phyloP scores from a whole-genome alignment of 2,113 vertebrate genomes.

The Clarias macrocephalus region DNA sequence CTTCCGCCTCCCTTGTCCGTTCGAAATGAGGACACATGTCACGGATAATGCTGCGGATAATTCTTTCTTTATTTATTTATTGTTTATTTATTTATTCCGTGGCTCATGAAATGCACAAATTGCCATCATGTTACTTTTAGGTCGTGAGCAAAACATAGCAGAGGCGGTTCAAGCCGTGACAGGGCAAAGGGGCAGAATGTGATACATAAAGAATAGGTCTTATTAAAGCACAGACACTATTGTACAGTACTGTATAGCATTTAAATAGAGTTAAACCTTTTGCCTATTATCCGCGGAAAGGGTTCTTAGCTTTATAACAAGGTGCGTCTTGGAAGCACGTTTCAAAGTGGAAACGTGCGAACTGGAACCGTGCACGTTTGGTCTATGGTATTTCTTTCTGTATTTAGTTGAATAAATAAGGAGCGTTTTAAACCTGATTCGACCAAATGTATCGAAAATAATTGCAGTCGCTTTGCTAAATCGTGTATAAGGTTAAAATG shows the following conservation, averaged over 20 bases:
- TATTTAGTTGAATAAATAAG: not conserved
- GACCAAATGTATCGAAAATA: not conserved
- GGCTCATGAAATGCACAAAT: slow-evolving; percentile 1
- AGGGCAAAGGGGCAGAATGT: not conserved
- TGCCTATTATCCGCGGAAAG: not conserved
- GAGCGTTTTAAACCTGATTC: not conserved
- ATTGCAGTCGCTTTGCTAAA: slow-evolving; percentile 1
- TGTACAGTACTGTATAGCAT: not conserved
- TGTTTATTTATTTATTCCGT: not conserved
- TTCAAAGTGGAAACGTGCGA: not conserved
- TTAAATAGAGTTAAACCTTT: not conserved
- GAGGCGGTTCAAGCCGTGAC: not conserved
- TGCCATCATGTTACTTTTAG: not conserved
- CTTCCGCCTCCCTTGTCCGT: slow-evolving; percentile 8
- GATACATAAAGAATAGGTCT: not conserved
- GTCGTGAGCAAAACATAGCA: not conserved
- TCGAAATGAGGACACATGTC: slow-evolving; percentile 33
- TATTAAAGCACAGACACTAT: not conserved
- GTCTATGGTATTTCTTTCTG: not conserved
- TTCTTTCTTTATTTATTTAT: not conserved
- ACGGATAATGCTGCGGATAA: not conserved
- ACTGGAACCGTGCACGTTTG: not conserved
- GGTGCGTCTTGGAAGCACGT: not conserved
- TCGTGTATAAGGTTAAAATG: not conserved
- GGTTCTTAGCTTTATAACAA: not conserved